Percentiles rank a stretch among this genome's conserved stretches.
Evolutionary conservation across 2,797 vertebrate genomes (phyloP).

Genomic region (Silurus lanzhouensis): DNA sequence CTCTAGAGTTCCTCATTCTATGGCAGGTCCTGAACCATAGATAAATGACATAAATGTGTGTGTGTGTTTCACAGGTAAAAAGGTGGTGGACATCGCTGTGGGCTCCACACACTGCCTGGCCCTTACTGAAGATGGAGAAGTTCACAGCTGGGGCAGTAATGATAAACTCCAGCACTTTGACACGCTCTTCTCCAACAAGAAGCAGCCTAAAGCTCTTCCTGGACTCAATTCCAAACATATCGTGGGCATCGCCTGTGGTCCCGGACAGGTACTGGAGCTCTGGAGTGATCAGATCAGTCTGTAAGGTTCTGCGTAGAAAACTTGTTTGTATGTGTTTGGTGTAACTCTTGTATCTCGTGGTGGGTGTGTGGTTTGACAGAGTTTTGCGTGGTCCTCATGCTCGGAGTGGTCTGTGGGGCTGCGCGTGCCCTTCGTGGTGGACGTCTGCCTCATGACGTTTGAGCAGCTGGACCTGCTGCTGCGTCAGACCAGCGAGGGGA

Average conservation of each 20-base stretch:
- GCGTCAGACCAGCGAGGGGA: slow-evolving; percentile 94
- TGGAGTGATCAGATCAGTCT: not conserved
- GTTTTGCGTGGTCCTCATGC: slow-evolving; percentile 96
- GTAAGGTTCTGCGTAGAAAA: no score
- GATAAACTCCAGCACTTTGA: slow-evolving; percentile 98
- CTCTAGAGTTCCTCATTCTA: not conserved
- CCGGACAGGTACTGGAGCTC: slow-evolving; percentile 83
- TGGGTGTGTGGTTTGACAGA: slow-evolving; percentile 69
- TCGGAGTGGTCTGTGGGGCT: slow-evolving; percentile 97
- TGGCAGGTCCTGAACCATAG: not conserved
- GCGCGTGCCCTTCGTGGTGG: slow-evolving; percentile 95
- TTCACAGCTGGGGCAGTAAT: slow-evolving; percentile 98
- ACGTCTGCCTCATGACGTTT: slow-evolving; percentile 93
- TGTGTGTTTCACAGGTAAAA: slow-evolving; percentile 81
- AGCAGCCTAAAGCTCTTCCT: slow-evolving; percentile 88
- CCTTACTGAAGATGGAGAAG: slow-evolving; percentile 93
- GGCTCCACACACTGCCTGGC: slow-evolving; percentile 96
- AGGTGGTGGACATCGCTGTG: slow-evolving; percentile 93
- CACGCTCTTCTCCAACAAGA: slow-evolving; percentile 93
- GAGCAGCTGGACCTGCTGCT: slow-evolving; percentile 95
- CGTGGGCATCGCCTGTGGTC: slow-evolving; percentile 93
- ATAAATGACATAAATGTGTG: no score
- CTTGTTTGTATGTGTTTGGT: no score
- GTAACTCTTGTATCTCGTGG: not conserved
- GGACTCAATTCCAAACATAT: slow-evolving; percentile 94